These are phyloP conservation scores for Hyperopisus bebe DNA, from an alignment of 2,113 vertebrate species.

Conservation along the genomic window DNA sequence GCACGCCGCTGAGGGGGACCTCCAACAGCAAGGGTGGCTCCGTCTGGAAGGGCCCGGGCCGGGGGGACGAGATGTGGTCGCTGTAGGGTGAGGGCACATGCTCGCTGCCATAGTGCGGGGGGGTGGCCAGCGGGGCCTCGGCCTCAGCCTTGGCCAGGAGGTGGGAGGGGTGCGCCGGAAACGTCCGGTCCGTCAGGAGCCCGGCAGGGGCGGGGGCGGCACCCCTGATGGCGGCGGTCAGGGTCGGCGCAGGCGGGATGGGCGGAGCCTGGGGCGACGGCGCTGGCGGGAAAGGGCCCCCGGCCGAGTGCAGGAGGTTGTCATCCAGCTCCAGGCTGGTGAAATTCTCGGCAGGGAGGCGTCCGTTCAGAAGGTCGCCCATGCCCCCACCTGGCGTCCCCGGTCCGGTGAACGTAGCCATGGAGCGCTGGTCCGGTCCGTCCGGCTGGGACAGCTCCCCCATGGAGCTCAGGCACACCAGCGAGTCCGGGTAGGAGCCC, in stretches of 20 bases:
- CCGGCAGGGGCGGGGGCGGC: conserved; percentile 56
- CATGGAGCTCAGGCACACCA: conserved; percentile 82
- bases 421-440: conserved; percentile 69
- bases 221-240: conserved; percentile 58
- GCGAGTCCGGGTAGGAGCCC: conserved; percentile 62
- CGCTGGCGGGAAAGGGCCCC: conserved; percentile 68
- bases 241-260: conserved; percentile 68
- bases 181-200: conserved; percentile 70
- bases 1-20: conserved; percentile 70
- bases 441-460: conserved; percentile 73
- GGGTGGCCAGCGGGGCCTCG: conserved; percentile 66
- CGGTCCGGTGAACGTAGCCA: conserved; percentile 67
- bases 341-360: conserved; percentile 74
- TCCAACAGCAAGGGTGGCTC: conserved; percentile 71
- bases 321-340: conserved; percentile 79
- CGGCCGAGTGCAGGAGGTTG: conserved; percentile 72
- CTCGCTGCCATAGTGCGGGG: conserved; percentile 77
- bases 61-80: conserved; percentile 73
- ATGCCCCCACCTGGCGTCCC: conserved; percentile 63
- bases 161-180: conserved; percentile 73
- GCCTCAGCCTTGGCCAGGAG: conserved; percentile 74
- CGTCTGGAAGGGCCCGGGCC: conserved; percentile 63
- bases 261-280: conserved; percentile 54
- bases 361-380: conserved; percentile 76
- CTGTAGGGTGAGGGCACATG: conserved; percentile 76